These are phyloP conservation scores for Tryphoninae sp. DNA, from an alignment of 2,888 invertebrate species.

Conservation along the genomic window DNA sequence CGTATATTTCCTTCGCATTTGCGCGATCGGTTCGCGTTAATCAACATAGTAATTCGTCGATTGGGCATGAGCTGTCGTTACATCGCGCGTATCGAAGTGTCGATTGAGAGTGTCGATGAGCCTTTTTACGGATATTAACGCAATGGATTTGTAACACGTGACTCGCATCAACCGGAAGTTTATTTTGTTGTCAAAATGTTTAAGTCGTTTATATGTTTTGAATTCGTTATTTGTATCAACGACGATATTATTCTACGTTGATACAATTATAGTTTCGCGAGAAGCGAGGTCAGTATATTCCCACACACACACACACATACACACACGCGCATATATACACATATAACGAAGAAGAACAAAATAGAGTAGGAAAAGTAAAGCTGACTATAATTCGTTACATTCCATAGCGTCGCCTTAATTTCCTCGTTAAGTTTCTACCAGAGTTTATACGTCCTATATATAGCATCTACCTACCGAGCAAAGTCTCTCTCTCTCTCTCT, in stretches of 20 bases:
- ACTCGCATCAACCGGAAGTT: neutral
- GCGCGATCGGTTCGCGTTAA: neutral
- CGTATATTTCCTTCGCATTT: slow-evolving; percentile 13
- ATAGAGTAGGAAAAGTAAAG: slow-evolving; percentile 30
- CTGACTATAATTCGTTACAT: slow-evolving; percentile 46
- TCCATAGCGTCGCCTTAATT: slow-evolving; percentile 39
- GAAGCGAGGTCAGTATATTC: slow-evolving; percentile 23
- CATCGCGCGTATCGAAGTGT: neutral
- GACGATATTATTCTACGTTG: neutral
- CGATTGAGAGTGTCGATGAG: neutral
- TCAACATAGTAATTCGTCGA: neutral
- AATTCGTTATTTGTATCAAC: neutral
- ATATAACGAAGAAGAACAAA: neutral
- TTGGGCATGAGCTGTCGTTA: neutral
- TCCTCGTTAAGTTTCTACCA: slow-evolving; percentile 48
- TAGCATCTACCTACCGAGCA: slow-evolving; percentile 3
- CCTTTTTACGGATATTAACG: slow-evolving; percentile 27
- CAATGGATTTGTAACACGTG: slow-evolving; percentile 1
- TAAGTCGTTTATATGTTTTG: neutral
- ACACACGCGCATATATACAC: neutral
- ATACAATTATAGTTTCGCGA: neutral
- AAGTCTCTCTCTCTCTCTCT: slow-evolving; percentile 22
- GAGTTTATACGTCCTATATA: slow-evolving; percentile 1
- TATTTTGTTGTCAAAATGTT: neutral
- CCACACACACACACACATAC: too few relatives aligned